Base-by-base conservation (phyloP, 2,888 invertebrate genomes). In the Cloeon dipterum region DNA sequence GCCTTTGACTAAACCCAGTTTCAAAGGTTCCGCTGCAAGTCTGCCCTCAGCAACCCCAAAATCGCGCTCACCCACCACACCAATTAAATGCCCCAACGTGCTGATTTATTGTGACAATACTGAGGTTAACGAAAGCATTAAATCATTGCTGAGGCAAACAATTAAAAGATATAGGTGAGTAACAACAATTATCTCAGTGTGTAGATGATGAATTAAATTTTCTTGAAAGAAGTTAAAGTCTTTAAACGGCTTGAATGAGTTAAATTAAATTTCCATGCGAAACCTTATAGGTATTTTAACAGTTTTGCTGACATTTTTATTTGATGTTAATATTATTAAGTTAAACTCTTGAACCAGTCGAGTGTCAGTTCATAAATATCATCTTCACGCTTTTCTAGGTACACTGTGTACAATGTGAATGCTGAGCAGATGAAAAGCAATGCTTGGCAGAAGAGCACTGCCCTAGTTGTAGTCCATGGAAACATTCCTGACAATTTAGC, bases 101-200 rank as follows among this genome's bases (percentile, higher is more conserved):
- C 61, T 83, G 41, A 75, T 83, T 45, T 82, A 75, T 54, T 76
- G 81, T 3, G 82, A 83, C 53, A 81, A 77, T 54, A 54, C 67
- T 39, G 68, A 68, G 19, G 72, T 77, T 33, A 68, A 72, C 46
- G 76, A 78, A 16, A 29, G 26, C 26, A 17, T 36, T 36, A 36
- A 36, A 25, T 4, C 36, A 16, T 14, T 14, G 25, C 16, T 36
- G 5, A 29, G 29, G 14, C 29, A 29, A 7, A 29, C 29, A 7
- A 29, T 29, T 10, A 29, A 14, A 29, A 29, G 29, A n/a, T 29
- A 29, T 29, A 7, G 29, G 29, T 29, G 14, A 8, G 21, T 10
- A 21, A n/a, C n/a, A n/a, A n/a, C n/a, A n/a, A n/a, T n/a, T n/a
- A n/a, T n/a, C n/a, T n/a, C n/a, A n/a, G n/a, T n/a, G n/a, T n/a